These are phyloP conservation scores for Loriculus beryllinus DNA, from an alignment of 2,797 vertebrate genomes.

Conservation along the genomic window DNA sequence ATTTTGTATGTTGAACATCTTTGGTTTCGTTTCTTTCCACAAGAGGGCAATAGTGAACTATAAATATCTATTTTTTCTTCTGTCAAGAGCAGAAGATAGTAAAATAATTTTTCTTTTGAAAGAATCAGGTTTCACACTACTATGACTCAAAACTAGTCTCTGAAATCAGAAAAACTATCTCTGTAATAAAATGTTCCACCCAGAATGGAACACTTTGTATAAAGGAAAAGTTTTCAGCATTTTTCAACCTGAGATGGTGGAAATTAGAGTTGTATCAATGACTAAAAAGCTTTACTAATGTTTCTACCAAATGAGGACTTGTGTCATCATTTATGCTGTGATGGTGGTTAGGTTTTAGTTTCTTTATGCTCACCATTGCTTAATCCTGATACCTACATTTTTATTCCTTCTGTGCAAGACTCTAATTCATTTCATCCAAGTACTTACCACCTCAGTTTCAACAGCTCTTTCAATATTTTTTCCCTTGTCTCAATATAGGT, in stretches of 20 bases:
- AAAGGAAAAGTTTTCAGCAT: not conserved
- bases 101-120: not conserved
- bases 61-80: not conserved
- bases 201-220: not conserved
- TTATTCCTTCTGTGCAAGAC: not conserved
- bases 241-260: not conserved
- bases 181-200: not conserved
- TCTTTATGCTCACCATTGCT: not conserved
- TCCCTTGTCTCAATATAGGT: not conserved
- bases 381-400: not conserved
- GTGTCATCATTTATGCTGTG: not conserved
- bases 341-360: not conserved
- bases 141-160: not conserved
- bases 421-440: not conserved
- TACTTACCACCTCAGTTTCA: not conserved
- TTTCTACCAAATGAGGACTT: not conserved
- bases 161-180: not conserved
- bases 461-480: not conserved
- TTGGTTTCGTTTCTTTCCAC: conserved; percentile 39
- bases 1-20: not conserved
- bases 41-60: conserved; percentile 43
- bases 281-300: not conserved
- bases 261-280: not conserved
- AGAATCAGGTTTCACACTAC: not conserved
- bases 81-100: rapidly evolving